Percentiles rank a stretch among this genome's conserved stretches.
Conservation (phyloP, 2,888 invertebrate genomes). For the Zeuzera pyrina region DNA sequence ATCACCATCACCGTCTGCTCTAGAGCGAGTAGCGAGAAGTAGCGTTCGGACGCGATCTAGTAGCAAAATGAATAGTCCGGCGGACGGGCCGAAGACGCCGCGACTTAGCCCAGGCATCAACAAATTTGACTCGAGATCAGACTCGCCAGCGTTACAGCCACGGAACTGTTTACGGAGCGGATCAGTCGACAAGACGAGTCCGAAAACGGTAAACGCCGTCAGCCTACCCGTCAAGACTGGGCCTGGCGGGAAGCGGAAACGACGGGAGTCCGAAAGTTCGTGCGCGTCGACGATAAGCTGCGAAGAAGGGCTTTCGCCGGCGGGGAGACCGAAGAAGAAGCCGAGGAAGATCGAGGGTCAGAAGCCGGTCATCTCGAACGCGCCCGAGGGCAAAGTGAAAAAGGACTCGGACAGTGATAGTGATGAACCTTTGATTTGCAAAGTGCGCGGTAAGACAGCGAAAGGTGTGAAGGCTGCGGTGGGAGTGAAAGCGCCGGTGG, state of each 20-base stretch:
- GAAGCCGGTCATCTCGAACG: constrained; percentile 68
- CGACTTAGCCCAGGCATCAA: constrained; percentile 53
- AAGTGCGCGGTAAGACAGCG: constrained; percentile 70
- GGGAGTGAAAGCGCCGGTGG: constrained; percentile 19
- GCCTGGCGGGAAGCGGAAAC: constrained; percentile 76
- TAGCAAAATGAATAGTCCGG: constrained; percentile 79
- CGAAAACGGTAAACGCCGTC: constrained; percentile 22
- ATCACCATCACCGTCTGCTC: constrained; percentile 60
- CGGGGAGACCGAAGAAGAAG: constrained; percentile 49
- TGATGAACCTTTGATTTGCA: constrained; percentile 84
- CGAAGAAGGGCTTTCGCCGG: constrained; percentile 60
- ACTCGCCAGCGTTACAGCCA: constrained; percentile 45
- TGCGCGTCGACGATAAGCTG: constrained; percentile 76
- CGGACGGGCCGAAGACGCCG: constrained; percentile 63
- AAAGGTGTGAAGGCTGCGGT: constrained; percentile 18
- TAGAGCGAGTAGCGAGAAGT: constrained; percentile 58
- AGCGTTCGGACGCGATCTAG: constrained; percentile 78
- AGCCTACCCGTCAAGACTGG: constrained; percentile 22
- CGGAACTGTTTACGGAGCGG: constrained; percentile 46
- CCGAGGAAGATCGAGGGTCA: constrained; percentile 38
- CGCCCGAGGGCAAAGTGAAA: constrained; percentile 57
- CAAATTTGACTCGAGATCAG: constrained; percentile 40
- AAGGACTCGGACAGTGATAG: constrained; percentile 84
- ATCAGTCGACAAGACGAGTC: constrained; percentile 50
- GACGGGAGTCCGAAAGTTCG: constrained; percentile 85